These are phyloP conservation scores for Ammodytes dubius DNA, from an alignment of 2,113 vertebrate species.

Conservation along the genomic window DNA sequence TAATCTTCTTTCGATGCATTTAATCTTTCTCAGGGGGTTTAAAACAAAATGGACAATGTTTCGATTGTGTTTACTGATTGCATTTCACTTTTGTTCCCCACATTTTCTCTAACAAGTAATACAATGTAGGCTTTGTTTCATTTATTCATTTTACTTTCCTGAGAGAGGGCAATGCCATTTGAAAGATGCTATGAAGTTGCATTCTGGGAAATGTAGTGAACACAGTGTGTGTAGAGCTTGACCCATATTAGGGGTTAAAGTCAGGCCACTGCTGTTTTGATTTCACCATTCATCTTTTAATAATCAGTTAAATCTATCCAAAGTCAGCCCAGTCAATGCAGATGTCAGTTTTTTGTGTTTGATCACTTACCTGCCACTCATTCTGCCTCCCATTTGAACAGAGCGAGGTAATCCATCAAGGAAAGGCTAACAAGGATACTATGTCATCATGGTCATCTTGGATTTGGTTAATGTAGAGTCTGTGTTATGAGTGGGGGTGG, in stretches of 20 bases:
- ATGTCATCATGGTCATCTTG: not conserved
- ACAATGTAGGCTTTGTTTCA: not conserved
- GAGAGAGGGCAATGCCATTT: too few species aligned
- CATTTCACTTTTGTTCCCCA: not conserved
- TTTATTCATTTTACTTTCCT: not conserved
- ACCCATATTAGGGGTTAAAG: too few species aligned
- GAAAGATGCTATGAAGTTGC: too few species aligned
- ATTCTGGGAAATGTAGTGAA: too few species aligned
- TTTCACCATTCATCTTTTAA: too few species aligned
- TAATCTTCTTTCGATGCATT: conserved; percentile 17
- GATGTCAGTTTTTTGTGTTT: not conserved
- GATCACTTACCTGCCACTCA: not conserved
- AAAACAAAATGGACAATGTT: conserved; percentile 53
- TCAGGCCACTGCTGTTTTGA: too few species aligned
- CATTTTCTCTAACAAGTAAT: not conserved
- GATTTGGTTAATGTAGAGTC: too few species aligned
- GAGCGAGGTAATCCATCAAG: conserved; percentile 2
- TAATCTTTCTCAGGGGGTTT: conserved; percentile 31
- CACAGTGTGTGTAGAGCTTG: too few species aligned
- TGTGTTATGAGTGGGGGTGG: too few species aligned
- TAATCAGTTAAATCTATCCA: too few species aligned
- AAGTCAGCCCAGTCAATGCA: not conserved
- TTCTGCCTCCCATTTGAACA: not conserved
- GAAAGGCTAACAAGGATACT: not conserved
- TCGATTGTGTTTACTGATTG: conserved; percentile 64